phyloP scores from a whole-genome alignment of 2,113 vertebrate species.

The Peromyscus maniculatus region DNA sequence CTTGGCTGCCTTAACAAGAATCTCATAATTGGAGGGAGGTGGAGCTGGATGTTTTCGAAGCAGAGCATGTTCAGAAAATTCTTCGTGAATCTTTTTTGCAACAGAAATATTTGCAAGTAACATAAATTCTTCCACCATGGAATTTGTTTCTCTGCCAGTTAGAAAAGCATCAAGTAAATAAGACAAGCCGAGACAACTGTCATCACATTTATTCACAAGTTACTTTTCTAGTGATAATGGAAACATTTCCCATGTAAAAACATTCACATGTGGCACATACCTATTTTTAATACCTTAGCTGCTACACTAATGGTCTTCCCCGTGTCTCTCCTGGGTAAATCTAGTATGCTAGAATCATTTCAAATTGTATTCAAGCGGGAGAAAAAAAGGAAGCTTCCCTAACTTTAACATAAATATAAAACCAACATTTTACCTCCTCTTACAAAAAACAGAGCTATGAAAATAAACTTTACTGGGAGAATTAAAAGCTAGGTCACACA shows the following conservation, averaged over 20 bases:
- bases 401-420: conserved; percentile 44
- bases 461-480: conserved; percentile 31
- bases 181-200: not conserved
- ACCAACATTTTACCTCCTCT: not conserved
- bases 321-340: not conserved
- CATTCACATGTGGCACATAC: not conserved
- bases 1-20: conserved; percentile 95
- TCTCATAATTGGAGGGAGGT: conserved; percentile 97
- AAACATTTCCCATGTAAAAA: conserved; percentile 35
- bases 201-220: not conserved
- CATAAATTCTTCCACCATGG: conserved; percentile 99
- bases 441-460: not conserved
- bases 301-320: not conserved
- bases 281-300: not conserved
- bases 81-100: conserved; percentile 97
- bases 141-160: conserved; percentile 96
- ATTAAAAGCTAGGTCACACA: conserved; percentile 7
- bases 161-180: conserved; percentile 63
- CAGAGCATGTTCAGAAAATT: conserved; percentile 96
- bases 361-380: not conserved
- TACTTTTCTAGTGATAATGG: not conserved
- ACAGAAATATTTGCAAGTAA: conserved; percentile 98
- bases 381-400: not conserved
- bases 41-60: conserved; percentile 97
- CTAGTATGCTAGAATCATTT: not conserved